Conservation (phyloP, 1,140 invertebrate species). For the Nomia melanderi region DNA sequence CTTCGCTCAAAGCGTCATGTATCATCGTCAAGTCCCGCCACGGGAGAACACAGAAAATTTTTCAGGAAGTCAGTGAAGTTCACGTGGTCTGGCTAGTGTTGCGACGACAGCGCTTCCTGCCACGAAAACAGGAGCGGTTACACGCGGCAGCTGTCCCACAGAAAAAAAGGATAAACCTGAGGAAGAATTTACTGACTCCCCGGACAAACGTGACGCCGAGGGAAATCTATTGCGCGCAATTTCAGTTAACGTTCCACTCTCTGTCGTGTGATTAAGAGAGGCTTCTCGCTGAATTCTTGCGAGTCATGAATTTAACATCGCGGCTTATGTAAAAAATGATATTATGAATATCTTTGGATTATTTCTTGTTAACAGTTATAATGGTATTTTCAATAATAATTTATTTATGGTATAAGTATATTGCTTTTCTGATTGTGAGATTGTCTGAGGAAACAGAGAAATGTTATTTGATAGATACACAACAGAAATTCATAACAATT, state of each 20-base stretch:
- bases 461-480: no score
- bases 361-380: no score
- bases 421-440: no score
- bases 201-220: neutral
- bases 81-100: conserved; percentile 1
- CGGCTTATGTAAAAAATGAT: no score
- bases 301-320: no score
- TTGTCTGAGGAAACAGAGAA: no score
- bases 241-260: neutral
- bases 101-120: neutral
- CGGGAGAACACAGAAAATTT: neutral
- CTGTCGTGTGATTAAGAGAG: neutral
- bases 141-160: neutral
- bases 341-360: no score
- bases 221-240: neutral
- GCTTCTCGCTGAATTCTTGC: neutral
- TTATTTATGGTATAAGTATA: no score
- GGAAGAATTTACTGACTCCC: neutral
- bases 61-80: conserved; percentile 7
- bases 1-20: neutral
- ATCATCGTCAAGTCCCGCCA: neutral
- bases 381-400: no score
- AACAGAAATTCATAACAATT: no score
- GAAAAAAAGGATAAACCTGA: neutral
- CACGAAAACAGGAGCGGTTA: conserved; percentile 1